phyloP scores from a whole-genome alignment of 2,888 invertebrate genomes.

The Hypomecis punctinalis region DNA sequence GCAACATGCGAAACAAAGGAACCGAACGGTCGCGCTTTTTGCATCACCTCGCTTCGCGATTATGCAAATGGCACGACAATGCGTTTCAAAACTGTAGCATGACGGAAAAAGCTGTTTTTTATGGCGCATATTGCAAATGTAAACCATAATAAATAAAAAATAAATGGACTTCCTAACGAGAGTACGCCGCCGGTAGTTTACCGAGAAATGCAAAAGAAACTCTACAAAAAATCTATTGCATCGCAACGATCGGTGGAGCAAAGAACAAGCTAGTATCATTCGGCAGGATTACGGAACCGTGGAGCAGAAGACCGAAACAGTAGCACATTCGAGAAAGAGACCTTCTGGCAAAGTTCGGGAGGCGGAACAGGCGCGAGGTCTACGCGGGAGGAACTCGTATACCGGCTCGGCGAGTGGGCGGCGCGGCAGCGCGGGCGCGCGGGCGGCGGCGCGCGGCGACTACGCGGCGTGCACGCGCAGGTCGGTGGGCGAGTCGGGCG shows the following conservation, averaged over 20 bases:
- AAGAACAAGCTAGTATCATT: constrained; percentile 14
- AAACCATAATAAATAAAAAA: constrained; percentile 67
- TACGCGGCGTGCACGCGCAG: constrained; percentile 81
- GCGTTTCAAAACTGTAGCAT: constrained; percentile 78
- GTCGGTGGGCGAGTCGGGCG: constrained; percentile 81
- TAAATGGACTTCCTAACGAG: constrained; percentile 71
- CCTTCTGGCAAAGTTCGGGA: constrained; percentile 47
- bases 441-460: constrained; percentile 63
- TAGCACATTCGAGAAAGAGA: constrained; percentile 42
- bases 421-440: constrained; percentile 38
- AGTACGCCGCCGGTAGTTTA: constrained; percentile 62
- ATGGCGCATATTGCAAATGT: constrained; percentile 69
- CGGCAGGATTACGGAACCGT: constrained; percentile 42
- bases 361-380: constrained; percentile 67
- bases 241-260: constrained; percentile 24
- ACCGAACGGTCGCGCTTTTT: constrained; percentile 75
- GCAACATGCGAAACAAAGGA: constrained; percentile 72
- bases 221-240: constrained; percentile 17
- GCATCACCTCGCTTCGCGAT: constrained; percentile 74
- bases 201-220: constrained; percentile 57
- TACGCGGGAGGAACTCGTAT: constrained; percentile 91
- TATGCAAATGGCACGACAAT: constrained; percentile 82
- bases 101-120: constrained; percentile 69
- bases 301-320: constrained; percentile 38
- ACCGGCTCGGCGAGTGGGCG: constrained; percentile 82